These are phyloP conservation scores for Melangyna quadrimaculata DNA, from an alignment of 2,888 invertebrate species.

Conservation along the genomic window DNA sequence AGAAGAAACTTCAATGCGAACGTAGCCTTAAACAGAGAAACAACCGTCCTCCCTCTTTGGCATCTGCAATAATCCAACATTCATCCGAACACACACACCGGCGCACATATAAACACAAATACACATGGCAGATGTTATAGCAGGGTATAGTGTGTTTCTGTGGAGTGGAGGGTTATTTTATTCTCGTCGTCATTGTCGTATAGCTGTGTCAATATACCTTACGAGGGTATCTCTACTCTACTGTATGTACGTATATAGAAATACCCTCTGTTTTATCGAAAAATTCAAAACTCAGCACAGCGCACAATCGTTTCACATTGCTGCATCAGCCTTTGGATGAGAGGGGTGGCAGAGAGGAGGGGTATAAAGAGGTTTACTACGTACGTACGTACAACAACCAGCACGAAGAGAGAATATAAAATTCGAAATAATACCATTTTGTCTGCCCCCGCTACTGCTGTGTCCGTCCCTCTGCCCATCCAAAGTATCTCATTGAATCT, in stretches of 20 bases:
- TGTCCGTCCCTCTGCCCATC: conserved; percentile 33
- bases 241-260: neutral
- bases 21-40: conserved; percentile 41
- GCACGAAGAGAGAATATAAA: conserved; percentile 58
- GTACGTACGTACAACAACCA: conserved; percentile 16
- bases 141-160: neutral
- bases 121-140: conserved; percentile 58
- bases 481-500: conserved; percentile 65
- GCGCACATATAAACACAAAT: neutral
- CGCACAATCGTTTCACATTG: conserved; percentile 66
- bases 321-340: conserved; percentile 32
- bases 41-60: conserved; percentile 16
- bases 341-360: neutral
- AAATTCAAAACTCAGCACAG: conserved; percentile 49
- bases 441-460: conserved; percentile 22
- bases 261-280: conserved; percentile 46
- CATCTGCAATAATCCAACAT: conserved; percentile 63
- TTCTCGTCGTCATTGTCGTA: conserved; percentile 40
- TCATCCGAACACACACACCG: conserved; percentile 37
- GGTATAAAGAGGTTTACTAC: conserved; percentile 16
- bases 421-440: conserved; percentile 64
- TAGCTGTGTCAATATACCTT: conserved; percentile 32
- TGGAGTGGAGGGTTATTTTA: conserved; percentile 57
- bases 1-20: conserved; percentile 16
- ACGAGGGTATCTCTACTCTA: too few species aligned